A percentile compares a stretch with the other conserved stretches of the same genome.
Evolutionary conservation across 2,113 vertebrate species (phyloP).

Genomic region (Regulus satrapa): DNA sequence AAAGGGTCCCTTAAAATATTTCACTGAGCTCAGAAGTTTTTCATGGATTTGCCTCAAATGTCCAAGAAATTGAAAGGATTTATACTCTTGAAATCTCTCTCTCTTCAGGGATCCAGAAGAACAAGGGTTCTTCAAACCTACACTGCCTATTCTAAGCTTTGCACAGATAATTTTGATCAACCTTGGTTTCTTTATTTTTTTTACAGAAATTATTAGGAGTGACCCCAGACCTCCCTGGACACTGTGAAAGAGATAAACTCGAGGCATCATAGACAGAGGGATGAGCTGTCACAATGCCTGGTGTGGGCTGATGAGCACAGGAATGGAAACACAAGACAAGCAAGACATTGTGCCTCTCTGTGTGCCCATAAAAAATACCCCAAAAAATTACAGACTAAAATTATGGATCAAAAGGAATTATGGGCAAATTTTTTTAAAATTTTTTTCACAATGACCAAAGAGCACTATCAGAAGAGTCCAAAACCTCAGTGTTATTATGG

Average conservation of each 20-base stretch:
- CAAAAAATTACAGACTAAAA: neutral
- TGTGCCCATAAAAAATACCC: neutral
- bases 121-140: neutral
- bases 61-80: neutral
- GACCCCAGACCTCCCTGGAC: neutral
- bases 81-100: neutral
- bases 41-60: neutral
- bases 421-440: too few species aligned
- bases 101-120: neutral
- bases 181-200: neutral
- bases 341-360: neutral
- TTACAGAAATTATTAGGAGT: neutral
- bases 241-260: neutral
- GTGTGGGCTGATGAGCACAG: neutral
- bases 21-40: neutral
- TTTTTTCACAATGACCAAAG: neutral
- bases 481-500: neutral
- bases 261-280: neutral
- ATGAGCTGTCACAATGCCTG: accelerated
- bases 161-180: neutral
- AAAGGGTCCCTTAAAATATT: neutral
- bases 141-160: neutral
- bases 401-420: neutral
- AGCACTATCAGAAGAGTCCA: neutral
- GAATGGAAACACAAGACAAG: neutral